Base-by-base conservation (phyloP, 1,140 invertebrate species). In the Pseudobourletiella spinata region DNA sequence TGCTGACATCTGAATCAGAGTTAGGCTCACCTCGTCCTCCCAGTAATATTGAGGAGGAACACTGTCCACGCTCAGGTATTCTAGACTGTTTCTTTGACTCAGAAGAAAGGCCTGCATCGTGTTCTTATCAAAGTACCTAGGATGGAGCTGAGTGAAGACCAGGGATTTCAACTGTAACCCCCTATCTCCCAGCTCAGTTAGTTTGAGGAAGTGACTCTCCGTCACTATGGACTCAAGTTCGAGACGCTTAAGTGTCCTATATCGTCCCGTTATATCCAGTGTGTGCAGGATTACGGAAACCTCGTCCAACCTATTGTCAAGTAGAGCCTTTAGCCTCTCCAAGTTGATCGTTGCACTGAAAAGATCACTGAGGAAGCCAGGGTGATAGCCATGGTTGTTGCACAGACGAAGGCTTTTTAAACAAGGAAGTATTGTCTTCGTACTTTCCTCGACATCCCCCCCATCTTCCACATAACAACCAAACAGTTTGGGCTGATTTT, bases 341-440 rank as follows among this genome's bases (percentile, higher is more conserved):
- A 52, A 26, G 22, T 26, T 52, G 14, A 6, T 52, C 6, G 24
- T 30, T 26, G 50, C 50, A 3, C 22, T 26, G 29, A 52, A 26
- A 3, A 52, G 18, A 52, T 52, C 50, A 11, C 6, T 25, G 28
- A 52, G 50, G 24, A 52, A 52, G 24, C 50, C 50, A 11, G 11
- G 50, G 29, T 52, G 11, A 22, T 52, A 52, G 11, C 50, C 50
- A 52, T 52, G 50, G 24, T 52, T 52, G 22, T 52, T 52, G 25
- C 50, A 52, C 24, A 52, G 50, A 3, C 50, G 14, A 3, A 52
- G 28, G 25, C 50, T 52, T 26, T 52, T 52, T 26, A 52, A 8
- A 18, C 28, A 26, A 3, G 50, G 50, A 3, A 52, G 25, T 18
- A 11, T 15, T 46, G 44, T 15, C 8, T 8, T 8, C 4, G 44